phyloP scores from a whole-genome alignment of 2,797 vertebrate species.

The Ceryle rudis region DNA sequence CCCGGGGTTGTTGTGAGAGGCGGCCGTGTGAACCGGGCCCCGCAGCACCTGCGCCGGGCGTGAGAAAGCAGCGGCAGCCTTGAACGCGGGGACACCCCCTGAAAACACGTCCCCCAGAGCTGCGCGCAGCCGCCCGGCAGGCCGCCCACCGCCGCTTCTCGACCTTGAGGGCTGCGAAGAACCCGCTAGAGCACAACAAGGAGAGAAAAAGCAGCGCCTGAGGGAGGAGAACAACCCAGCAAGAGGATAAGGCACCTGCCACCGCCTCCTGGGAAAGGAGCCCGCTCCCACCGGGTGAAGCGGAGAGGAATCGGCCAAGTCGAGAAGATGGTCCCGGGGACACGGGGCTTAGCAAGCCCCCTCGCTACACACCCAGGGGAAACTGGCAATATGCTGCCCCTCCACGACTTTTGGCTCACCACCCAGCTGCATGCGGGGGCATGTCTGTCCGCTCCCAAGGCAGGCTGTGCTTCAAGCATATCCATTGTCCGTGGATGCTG shows the following conservation, averaged over 20 bases:
- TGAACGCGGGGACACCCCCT: not conserved
- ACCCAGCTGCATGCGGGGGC: fast-evolving
- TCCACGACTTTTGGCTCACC: not conserved
- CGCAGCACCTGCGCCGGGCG: not conserved
- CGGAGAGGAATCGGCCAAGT: not conserved
- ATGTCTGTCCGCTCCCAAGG: fast-evolving
- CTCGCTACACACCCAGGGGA: fast-evolving
- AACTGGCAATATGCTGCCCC: not conserved
- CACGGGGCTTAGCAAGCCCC: not conserved
- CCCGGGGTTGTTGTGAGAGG: not conserved
- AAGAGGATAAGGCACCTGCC: constrained; percentile 40
- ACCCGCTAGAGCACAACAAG: not conserved
- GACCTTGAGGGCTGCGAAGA: constrained; percentile 14
- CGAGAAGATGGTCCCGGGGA: not conserved
- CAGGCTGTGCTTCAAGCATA: not conserved
- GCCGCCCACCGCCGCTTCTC: not conserved
- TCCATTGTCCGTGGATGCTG: fast-evolving
- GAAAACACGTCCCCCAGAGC: not conserved
- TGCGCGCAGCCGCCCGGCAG: not conserved
- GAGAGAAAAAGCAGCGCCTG: not conserved
- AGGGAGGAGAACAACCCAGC: not conserved
- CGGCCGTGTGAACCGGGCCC: not conserved
- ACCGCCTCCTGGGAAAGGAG: not conserved
- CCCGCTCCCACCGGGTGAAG: too few relatives aligned
- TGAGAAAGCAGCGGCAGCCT: constrained; percentile 26